These are phyloP conservation scores for Oenanthe melanoleuca DNA, from an alignment of 2,113 vertebrate species.

Conservation along the genomic window DNA sequence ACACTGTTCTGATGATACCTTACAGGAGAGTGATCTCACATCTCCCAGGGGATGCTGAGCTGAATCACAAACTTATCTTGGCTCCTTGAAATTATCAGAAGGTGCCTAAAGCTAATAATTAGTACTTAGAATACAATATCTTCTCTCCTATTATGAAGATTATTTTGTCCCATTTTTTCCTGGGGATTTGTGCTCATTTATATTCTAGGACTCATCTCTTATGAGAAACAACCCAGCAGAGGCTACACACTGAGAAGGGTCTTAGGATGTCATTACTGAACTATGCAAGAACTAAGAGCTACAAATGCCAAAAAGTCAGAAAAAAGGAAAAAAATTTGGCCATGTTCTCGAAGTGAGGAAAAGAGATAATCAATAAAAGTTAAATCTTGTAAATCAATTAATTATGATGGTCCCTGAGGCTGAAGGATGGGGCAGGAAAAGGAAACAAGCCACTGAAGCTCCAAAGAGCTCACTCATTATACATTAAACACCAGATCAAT, in stretches of 20 bases:
- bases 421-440: background rate
- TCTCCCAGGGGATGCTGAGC: background rate
- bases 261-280: background rate
- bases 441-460: background rate
- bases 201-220: background rate
- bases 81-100: background rate
- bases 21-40: background rate
- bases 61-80: background rate
- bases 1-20: background rate
- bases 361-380: background rate
- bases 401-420: background rate
- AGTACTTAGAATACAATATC: background rate
- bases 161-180: background rate
- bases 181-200: background rate
- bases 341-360: background rate
- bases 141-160: background rate
- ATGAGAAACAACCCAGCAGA: background rate
- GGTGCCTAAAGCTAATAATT: conserved; percentile 10
- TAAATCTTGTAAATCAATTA: background rate
- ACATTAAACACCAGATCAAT: background rate
- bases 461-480: background rate
- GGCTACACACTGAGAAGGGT: background rate
- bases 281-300: background rate
- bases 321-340: background rate
- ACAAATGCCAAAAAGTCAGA: background rate